phyloP scores from a whole-genome alignment of 2,797 vertebrate genomes.

The Pangasius macronema region DNA sequence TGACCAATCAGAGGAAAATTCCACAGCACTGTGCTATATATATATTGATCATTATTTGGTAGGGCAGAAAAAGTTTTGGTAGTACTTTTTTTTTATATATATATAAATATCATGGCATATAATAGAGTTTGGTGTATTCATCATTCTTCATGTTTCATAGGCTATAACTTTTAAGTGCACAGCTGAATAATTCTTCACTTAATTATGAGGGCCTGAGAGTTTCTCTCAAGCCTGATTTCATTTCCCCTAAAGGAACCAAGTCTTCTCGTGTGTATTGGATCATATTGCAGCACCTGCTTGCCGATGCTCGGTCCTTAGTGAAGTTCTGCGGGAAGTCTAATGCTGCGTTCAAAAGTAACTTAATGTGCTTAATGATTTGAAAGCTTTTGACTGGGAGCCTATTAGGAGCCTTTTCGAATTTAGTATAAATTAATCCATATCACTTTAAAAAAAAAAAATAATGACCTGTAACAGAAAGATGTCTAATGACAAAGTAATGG shows the following conservation, averaged over 20 bases:
- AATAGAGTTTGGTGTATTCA: conserved; percentile 18
- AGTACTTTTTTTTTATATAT: background rate
- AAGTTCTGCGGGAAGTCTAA: conserved; percentile 15
- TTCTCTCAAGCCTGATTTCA: conserved; percentile 31
- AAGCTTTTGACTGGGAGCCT: conserved; percentile 1
- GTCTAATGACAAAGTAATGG: conserved; percentile 16
- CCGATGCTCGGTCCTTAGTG: background rate
- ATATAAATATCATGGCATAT: background rate
- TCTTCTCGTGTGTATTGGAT: conserved; percentile 37
- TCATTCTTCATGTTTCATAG: conserved; percentile 24
- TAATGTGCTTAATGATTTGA: conserved; percentile 20
- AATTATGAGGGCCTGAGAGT: conserved; percentile 15
- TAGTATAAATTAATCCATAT: conserved; percentile 26
- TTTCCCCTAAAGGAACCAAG: conserved; percentile 30
- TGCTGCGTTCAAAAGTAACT: background rate
- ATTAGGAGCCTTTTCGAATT: conserved; percentile 28
- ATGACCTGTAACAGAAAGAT: conserved; percentile 12
- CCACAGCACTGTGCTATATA: background rate
- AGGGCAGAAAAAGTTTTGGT: background rate
- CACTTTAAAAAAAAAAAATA: conserved; percentile 12
- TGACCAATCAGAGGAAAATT: background rate
- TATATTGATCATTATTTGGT: background rate
- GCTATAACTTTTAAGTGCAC: conserved; percentile 24
- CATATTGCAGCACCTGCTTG: conserved; percentile 20
- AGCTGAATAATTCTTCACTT: conserved; percentile 15